These are phyloP conservation scores for Drosophila bifasciata DNA, from an alignment of 1,140 invertebrate species.

Conservation along the genomic window DNA sequence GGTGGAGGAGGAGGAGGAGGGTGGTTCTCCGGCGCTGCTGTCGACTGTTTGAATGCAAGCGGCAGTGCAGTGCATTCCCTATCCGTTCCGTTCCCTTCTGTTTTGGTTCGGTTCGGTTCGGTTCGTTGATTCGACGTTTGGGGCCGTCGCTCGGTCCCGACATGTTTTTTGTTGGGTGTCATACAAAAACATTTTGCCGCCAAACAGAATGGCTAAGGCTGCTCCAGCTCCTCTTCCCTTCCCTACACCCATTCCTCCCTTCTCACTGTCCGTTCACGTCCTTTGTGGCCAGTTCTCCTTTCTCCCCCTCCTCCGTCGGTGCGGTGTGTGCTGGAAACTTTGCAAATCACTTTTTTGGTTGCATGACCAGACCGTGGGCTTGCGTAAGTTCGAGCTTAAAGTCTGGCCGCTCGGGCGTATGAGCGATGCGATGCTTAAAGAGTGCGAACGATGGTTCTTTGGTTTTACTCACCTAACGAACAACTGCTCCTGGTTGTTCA, in stretches of 20 bases:
- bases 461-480: constrained; percentile 92
- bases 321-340: constrained; percentile 65
- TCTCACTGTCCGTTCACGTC: background rate
- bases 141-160: constrained; percentile 48
- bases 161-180: constrained; percentile 70
- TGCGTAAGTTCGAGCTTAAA: constrained; percentile 73
- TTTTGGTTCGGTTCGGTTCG: constrained; percentile 55
- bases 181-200: constrained; percentile 80
- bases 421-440: constrained; percentile 53
- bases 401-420: constrained; percentile 51
- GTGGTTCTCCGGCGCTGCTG: constrained; percentile 19
- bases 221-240: constrained; percentile 9
- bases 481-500: constrained; percentile 96
- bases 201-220: constrained; percentile 78
- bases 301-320: background rate
- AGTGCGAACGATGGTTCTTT: constrained; percentile 1
- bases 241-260: background rate
- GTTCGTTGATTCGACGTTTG: constrained; percentile 66
- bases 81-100: constrained; percentile 12
- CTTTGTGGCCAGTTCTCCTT: constrained; percentile 49
- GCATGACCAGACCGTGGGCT: constrained; percentile 70
- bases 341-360: constrained; percentile 80
- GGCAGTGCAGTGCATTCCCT: constrained; percentile 28
- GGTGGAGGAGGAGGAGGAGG: constrained; percentile 8
- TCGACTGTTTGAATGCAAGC: constrained; percentile 63